Evolutionary conservation across 2,888 invertebrate species (phyloP), one percentile per base, ranked within the genome.

Genomic region (Eristalis intricaria): DNA sequence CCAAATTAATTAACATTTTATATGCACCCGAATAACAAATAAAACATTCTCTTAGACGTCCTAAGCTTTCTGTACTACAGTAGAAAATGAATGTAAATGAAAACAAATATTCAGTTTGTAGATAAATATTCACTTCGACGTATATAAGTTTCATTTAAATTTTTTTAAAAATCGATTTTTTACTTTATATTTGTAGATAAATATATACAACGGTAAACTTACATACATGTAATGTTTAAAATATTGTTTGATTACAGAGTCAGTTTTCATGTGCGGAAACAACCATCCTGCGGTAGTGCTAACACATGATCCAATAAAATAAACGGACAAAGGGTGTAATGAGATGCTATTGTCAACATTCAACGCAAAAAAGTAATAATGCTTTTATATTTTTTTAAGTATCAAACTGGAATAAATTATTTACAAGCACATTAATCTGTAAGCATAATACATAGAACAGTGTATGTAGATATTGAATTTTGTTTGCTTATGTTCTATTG

Each of bases 191-290:
- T n/a, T 50, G 50, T 8, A 50, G n/a, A 19, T 50, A 19, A 50
- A 50, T 50, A 50, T 50, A 10, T n/a, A 19, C 43, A 7, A 15
- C 1, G 2, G n/a, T 43, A 7, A 50, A 8, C 8, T 19, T 43
- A n/a, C n/a, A 50, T 50, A 50, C 8, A 50, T 50, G 8, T 50
- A 50, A 19, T 19, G 19, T 8, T 1, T 19, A 2, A 8, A 50
- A 19, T 60, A 60, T 61, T 76, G 19, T 40, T 38, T 13, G 19
- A 60, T 84, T 58, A 19, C 84, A 93, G 93, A 92, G 91, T 90
- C 93, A 92, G 90, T 92, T 91, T 91, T 92, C 92, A 89, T 92
- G 92, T 91, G 93, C 92, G 85, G 93, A 93, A 90, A 92, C 92
- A 90, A 91, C 92, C 88, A 91, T 92, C 75, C 90, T 92, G 89